Base-by-base conservation (phyloP, 1,140 invertebrate genomes). In the Halictus rubicundus region DNA sequence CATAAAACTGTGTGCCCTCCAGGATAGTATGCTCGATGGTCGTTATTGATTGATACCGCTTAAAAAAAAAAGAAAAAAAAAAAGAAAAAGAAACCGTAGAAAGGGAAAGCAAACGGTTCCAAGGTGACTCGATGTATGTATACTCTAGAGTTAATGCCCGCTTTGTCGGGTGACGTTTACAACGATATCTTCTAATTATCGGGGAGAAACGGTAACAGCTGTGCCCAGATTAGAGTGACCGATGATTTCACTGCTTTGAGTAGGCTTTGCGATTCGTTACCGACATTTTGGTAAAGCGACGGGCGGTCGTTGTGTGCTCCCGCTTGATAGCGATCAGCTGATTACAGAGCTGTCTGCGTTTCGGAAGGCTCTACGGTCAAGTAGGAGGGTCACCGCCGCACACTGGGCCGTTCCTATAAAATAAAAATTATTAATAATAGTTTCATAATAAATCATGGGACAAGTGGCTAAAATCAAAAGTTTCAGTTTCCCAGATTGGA, bases 71-170 rank as follows among this genome's bases (percentile, higher is more conserved):
- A 52, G 16, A 32, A 52, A n/a, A n/a, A n/a, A n/a, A n/a, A 1
- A 46, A 46, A 42, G 12, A 52, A 52, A 16, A 16, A 52, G 16
- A 32, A 52, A n/a, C n/a, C 5, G 14, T 2, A 16, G 19, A 52
- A 52, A 52, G 14, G 49, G 49, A 52, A 76, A 46, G 42, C 16
- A 32, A 39, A 10, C 7, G 10, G 37, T 52, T 68, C 68, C 54
- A 61, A 68, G 68, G 63, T 68, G 71, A 63, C 72, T 77, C 54
- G 69, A n/a, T 46, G 27, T 32, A 32, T 32, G 32, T 32, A 27
- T 8, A 23, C 27, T 16, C 12, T n/a, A n/a, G 39, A 59, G 83
- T 85, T 85, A 85, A 85, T 72, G 84, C 76, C 79, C 84, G 84
- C 82, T 82, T 82, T 54, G 8, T 39, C 54, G 25, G 68, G 69